Base-by-base conservation (phyloP, 1,140 invertebrate species). In the Pseudoatta argentina region DNA sequence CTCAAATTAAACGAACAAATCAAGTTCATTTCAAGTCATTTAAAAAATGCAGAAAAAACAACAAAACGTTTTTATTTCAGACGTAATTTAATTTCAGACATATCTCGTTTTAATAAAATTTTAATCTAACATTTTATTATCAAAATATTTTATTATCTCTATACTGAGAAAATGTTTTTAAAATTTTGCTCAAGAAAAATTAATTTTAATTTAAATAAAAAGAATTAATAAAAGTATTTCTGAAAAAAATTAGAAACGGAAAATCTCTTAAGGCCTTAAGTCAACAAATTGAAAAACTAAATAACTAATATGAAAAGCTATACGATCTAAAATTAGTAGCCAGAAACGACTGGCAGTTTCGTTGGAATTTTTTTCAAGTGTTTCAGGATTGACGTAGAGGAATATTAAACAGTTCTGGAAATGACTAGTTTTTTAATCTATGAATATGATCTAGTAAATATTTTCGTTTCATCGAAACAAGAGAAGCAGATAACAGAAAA, bases 381-480 rank as follows among this genome's bases (percentile, higher is more conserved):
- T 39, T 10, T 39, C n/a, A 16, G 34, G 39, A n/a, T 53, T 64
- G 34, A 81, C 5, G 4, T 21, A 16, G 21, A 59, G 16, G 34
- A n/a, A 82, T 57, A 34, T 16, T n/a, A 34, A 53, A 1, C 34
- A 18, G 16, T 72, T 72, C 51, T 53, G n/a, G 30, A 1, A 44
- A 71, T 21, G 5, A 55, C 18, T 53, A 18, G 10, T 57, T 79
- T 53, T 71, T 24, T 44, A 34, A n/a, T 39, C 61, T 14, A 3
- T 0, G 7, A 6, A 12, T 53, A 34, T 18, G 10, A 27, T 48
- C 78, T 21, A 48, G n/a, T 3, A 24, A n/a, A 82, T 24, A 51
- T 82, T 82, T 59, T 34, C 66, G 34, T 57, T 48, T 82, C 57
- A 59, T 72, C 69, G 53, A 16, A n/a, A 39, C 21, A 51, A 57